phyloP scores from a whole-genome alignment of 2,113 vertebrate species.

The Eidolon helvum region DNA sequence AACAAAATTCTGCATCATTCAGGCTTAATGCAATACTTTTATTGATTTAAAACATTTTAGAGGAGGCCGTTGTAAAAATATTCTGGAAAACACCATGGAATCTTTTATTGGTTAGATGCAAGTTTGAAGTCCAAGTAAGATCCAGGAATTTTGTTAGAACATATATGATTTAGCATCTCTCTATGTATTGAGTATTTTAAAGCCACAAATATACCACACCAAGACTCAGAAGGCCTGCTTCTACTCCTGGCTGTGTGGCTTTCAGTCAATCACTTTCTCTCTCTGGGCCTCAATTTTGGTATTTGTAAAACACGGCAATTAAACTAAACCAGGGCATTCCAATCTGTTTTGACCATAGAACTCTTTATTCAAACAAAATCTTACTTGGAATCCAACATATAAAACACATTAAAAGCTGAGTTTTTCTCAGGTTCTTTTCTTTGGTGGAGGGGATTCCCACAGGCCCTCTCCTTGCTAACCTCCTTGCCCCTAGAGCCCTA shows the following conservation, averaged over 20 bases:
- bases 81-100: background rate
- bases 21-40: background rate
- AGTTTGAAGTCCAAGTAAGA: background rate
- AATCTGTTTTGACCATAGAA: background rate
- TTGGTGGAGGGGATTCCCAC: background rate
- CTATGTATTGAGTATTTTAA: background rate
- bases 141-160: background rate
- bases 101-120: background rate
- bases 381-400: slow-evolving; percentile 1
- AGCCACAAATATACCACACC: background rate
- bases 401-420: background rate
- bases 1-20: background rate
- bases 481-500: background rate
- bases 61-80: background rate
- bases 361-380: background rate
- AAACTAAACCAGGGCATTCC: background rate
- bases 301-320: background rate
- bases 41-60: background rate
- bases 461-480: background rate
- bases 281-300: background rate
- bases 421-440: background rate
- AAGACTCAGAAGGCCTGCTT: background rate
- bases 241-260: background rate
- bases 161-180: background rate
- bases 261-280: background rate